Evolutionary conservation across 2,888 invertebrate genomes (phyloP).

Genomic region (Copidosoma aretas): DNA sequence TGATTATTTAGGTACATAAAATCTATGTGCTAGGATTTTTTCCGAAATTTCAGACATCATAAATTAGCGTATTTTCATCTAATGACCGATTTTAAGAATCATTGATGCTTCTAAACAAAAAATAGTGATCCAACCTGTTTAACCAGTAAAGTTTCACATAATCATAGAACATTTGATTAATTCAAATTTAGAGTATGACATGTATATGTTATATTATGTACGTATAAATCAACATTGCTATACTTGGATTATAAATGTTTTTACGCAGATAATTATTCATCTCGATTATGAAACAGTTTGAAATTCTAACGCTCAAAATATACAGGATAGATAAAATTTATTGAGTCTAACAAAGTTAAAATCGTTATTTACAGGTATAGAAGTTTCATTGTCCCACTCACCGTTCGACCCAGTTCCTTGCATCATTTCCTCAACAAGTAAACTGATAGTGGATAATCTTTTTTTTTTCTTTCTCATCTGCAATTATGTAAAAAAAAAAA

Average conservation of each 20-base stretch:
- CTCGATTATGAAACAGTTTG: neutral
- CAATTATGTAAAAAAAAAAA: neutral
- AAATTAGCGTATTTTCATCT: too few species aligned
- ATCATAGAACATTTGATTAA: neutral
- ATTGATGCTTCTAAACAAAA: too few species aligned
- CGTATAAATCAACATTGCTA: neutral
- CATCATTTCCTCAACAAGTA: neutral
- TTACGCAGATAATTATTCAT: neutral
- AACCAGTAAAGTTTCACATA: too few species aligned
- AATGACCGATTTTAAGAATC: too few species aligned
- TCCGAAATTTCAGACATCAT: too few species aligned
- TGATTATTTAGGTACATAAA: too few species aligned
- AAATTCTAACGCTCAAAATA: neutral
- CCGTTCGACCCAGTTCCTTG: neutral
- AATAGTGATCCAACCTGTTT: too few species aligned
- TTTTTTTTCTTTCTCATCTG: neutral
- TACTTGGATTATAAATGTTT: neutral
- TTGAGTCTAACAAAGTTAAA: slow-evolving; percentile 34
- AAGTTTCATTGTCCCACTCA: slow-evolving; percentile 59
- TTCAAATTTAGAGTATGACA: neutral
- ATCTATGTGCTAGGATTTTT: too few species aligned
- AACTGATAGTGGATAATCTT: neutral
- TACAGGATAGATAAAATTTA: neutral
- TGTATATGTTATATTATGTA: too few species aligned
- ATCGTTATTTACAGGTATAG: slow-evolving; percentile 52